phyloP scores from a whole-genome alignment of 2,888 invertebrate genomes.

The Drosophila falleni region DNA sequence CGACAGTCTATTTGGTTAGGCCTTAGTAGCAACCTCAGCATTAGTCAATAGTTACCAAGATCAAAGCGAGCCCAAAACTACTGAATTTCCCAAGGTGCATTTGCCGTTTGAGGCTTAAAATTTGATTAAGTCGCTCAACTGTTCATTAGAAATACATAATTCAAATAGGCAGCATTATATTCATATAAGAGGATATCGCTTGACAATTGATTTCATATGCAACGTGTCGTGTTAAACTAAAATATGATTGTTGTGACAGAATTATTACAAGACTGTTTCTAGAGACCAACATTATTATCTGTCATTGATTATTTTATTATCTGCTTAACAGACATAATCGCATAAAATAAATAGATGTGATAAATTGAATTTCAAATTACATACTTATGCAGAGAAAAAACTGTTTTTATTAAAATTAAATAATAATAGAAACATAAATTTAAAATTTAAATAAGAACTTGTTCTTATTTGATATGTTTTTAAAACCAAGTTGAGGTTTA shows the following conservation, averaged over 20 bases:
- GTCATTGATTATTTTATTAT: slow-evolving; percentile 8
- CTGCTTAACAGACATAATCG: background rate
- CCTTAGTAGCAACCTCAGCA: slow-evolving; percentile 28
- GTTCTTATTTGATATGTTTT: too few species aligned
- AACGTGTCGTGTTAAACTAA: background rate
- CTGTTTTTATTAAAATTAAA: too few species aligned
- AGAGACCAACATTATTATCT: background rate
- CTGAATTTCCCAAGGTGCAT: slow-evolving; percentile 37
- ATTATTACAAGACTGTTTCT: background rate
- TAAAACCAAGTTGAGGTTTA: too few species aligned
- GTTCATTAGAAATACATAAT: slow-evolving; percentile 45
- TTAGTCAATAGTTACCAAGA: slow-evolving; percentile 73
- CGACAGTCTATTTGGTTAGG: slow-evolving; percentile 58
- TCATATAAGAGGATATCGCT: slow-evolving; percentile 11
- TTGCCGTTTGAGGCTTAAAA: slow-evolving; percentile 31
- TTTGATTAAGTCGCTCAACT: slow-evolving; percentile 39
- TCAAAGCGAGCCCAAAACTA: slow-evolving; percentile 64
- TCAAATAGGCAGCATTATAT: slow-evolving; percentile 20
- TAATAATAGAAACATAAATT: too few species aligned
- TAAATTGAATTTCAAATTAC: too few species aligned
- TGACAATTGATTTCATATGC: slow-evolving; percentile 31
- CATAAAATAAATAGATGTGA: background rate
- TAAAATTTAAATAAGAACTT: too few species aligned
- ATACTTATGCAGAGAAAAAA: background rate
- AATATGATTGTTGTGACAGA: slow-evolving; percentile 5